Conservation (phyloP, 1,140 invertebrate genomes). For the Papilio aristodemus region DNA sequence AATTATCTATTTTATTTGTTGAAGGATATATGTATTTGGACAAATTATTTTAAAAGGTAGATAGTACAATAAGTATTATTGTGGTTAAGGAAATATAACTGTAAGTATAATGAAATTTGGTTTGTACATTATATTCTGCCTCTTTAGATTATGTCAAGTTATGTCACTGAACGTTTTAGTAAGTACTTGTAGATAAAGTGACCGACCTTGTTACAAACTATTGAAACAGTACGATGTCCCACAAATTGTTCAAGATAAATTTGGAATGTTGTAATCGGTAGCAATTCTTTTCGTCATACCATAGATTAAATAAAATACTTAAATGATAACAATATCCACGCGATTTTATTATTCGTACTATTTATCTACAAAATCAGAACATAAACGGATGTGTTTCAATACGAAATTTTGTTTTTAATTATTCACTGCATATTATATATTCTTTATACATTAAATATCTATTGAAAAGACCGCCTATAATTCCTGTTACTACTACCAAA, state of each 20-base stretch:
- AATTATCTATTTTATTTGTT: not conserved
- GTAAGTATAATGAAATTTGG: no score
- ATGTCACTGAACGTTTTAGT: not conserved
- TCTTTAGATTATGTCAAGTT: not conserved
- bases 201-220: not conserved
- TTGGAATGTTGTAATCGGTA: slow-evolving; percentile 18
- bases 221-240: not conserved
- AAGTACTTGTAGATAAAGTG: not conserved
- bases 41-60: no score
- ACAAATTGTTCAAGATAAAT: not conserved
- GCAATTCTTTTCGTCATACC: not conserved
- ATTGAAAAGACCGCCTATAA: not conserved
- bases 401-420: not conserved
- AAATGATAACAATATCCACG: not conserved
- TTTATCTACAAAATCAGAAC: slow-evolving; percentile 9
- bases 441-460: not conserved
- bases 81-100: no score
- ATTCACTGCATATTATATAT: not conserved
- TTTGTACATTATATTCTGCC: not conserved
- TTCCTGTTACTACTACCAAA: not conserved
- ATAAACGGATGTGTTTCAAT: not conserved
- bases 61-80: no score
- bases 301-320: slow-evolving; percentile 5
- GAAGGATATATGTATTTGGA: not conserved
- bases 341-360: not conserved